Evolutionary conservation across 2,797 vertebrate genomes (phyloP).

Genomic region (Hippoglossus hippoglossus): DNA sequence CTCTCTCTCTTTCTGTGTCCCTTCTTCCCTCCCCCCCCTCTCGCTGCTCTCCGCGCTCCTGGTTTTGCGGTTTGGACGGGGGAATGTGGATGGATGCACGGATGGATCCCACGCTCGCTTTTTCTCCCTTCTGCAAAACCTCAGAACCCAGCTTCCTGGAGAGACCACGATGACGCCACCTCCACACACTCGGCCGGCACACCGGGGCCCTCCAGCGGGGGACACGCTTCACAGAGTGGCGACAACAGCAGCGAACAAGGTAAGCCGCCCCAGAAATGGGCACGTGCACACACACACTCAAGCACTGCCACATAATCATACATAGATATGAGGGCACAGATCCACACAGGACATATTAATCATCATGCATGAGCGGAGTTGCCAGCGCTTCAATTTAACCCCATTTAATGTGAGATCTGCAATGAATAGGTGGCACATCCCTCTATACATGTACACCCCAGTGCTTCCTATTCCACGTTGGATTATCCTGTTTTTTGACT

Average conservation of each 20-base stretch:
- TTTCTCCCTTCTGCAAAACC: slow-evolving; percentile 79
- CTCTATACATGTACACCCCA: slow-evolving; percentile 33
- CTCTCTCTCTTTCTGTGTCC: slow-evolving; percentile 38
- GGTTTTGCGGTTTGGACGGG: slow-evolving; percentile 80
- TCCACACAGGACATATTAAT: slow-evolving; percentile 67
- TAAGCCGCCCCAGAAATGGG: slow-evolving; percentile 82
- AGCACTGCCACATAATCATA: slow-evolving; percentile 26
- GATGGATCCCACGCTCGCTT: slow-evolving; percentile 72
- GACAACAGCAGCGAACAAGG: slow-evolving; percentile 99
- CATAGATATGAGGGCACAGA: slow-evolving; percentile 36
- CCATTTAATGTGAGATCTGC: slow-evolving; percentile 56
- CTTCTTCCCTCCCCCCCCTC: slow-evolving; percentile 34
- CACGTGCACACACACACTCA: slow-evolving; percentile 20
- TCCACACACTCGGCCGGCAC: slow-evolving; percentile 99
- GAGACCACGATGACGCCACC: slow-evolving; percentile 99
- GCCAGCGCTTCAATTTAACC: slow-evolving; percentile 63
- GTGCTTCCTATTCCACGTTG: slow-evolving; percentile 53
- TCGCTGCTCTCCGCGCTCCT: slow-evolving; percentile 80
- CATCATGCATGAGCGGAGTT: slow-evolving; percentile 45
- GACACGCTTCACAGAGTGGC: slow-evolving; percentile 98
- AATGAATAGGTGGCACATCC: slow-evolving; percentile 59
- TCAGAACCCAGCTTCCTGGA: slow-evolving; percentile 99
- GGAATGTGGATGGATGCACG: slow-evolving; percentile 77
- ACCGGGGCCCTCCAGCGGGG: slow-evolving; percentile 98
- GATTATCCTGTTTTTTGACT: slow-evolving; percentile 76